Base-by-base conservation (phyloP, 30 jellyfish, hydroid and myxozoan genomes). In the Turritopsis rubra region DNA sequence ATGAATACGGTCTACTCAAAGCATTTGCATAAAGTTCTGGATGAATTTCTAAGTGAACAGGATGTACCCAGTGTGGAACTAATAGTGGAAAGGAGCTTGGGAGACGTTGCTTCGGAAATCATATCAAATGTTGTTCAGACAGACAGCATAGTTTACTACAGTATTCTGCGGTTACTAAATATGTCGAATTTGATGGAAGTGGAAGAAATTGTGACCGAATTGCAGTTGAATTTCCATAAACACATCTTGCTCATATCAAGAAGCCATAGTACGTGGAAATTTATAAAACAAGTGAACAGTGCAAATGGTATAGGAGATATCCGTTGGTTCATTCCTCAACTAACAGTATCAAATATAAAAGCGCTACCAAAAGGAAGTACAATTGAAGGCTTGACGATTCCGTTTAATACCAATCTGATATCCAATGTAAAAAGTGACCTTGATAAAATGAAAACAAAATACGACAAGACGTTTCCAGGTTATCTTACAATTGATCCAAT, bases 401-500 rank as follows among this genome's bases (percentile, higher is more conserved):
- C 60, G 13, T 41, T 41, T 5, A 13, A 41, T 13, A 41, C 60
- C 13, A 13, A 41, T 41, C 60, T 5, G 5, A 3, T 41, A 41
- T 41, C 60, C 13, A 41, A 41, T 3, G 60, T 41, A 13, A 41
- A 41, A 41, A 41, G 13, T 41, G 60, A 41, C 60, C 60, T 41
- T 3, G 60, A 41, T 41, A 13, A 41, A 41, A 41, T 41, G 60
- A 41, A 41, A 41, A 41, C 60, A 41, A 41, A 41, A 41, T 41
- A 41, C 13, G 60, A 41, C 13, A 41, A 41, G 60, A 41, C 5
- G 60, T 41, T 41, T 41, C 82, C 82, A 3, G 60, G 60, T 41
- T 41, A 41, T 13, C 13, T 41, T 3, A 41, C 60, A n/a, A 16
- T 89, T 8, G 85, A 89, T 78, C 96, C 96, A 9, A 24, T 89